Evolutionary conservation across 35 echinoderm and acorn worm species (phyloP).

Genomic region (Apostichopus californicus): DNA sequence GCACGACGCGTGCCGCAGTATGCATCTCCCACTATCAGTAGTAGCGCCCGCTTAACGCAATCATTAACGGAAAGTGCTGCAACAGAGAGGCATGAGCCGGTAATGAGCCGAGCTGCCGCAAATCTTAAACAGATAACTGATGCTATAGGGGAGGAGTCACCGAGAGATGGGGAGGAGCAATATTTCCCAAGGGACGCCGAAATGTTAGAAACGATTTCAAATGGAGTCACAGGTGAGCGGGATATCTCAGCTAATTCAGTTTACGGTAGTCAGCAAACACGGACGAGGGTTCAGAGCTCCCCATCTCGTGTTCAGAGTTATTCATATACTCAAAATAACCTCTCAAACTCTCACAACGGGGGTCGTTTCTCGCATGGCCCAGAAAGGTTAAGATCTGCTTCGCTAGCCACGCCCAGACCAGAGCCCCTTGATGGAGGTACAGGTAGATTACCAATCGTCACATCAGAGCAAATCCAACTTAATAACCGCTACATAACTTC

Average conservation of each 20-base stretch:
- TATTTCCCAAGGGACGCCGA: background rate
- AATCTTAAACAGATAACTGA: conserved; percentile 90
- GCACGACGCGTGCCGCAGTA: background rate
- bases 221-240: background rate
- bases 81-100: background rate
- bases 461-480: conserved; percentile 45
- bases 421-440: conserved; percentile 11
- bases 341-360: background rate
- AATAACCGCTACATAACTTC: conserved; percentile 6
- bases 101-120: conserved; percentile 85
- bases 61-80: background rate
- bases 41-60: background rate
- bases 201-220: background rate
- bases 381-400: background rate
- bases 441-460: background rate
- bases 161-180: background rate
- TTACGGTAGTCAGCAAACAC: background rate
- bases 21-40: background rate
- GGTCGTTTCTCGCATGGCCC: background rate
- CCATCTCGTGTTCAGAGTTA: conserved; percentile 20
- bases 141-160: conserved; percentile 66
- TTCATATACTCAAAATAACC: background rate
- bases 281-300: background rate
- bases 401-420: conserved; percentile 9
- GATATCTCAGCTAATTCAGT: background rate